Conservation (phyloP, 2,888 invertebrate species). For the Ichneumoninae sp. region DNA sequence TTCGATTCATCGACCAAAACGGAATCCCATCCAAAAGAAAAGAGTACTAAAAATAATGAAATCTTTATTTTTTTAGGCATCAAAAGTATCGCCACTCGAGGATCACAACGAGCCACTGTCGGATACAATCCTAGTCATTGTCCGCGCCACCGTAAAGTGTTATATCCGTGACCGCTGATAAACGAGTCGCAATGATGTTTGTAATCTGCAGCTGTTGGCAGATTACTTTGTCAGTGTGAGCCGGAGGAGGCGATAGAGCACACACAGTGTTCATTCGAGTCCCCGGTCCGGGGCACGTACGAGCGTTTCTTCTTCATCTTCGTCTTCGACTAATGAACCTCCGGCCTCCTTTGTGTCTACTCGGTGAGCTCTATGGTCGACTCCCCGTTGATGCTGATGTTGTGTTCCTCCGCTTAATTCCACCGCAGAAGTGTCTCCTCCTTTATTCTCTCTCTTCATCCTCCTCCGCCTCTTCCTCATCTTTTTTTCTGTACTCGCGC, state of each 20-base stretch:
- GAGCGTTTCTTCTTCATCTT: constrained; percentile 52
- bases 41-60: background rate
- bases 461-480: background rate
- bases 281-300: constrained; percentile 39
- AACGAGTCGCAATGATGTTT: constrained; percentile 40
- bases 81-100: background rate
- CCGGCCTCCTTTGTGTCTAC: constrained; percentile 62
- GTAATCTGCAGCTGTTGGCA: constrained; percentile 50
- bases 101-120: constrained; percentile 16
- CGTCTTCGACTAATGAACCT: constrained; percentile 62
- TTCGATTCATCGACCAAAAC: background rate
- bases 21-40: background rate
- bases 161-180: constrained; percentile 10
- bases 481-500: constrained; percentile 13
- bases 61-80: background rate
- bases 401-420: constrained; percentile 50
- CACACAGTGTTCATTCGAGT: background rate
- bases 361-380: constrained; percentile 43
- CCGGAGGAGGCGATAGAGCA: constrained; percentile 3
- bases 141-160: background rate
- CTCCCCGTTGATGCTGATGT: constrained; percentile 54
- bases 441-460: background rate
- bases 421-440: constrained; percentile 24
- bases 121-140: background rate
- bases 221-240: constrained; percentile 16